Percentiles rank a stretch among this genome's conserved stretches.
Evolutionary conservation across 2,888 invertebrate species (phyloP).

Genomic region (Hirtodrosophila histrioides): DNA sequence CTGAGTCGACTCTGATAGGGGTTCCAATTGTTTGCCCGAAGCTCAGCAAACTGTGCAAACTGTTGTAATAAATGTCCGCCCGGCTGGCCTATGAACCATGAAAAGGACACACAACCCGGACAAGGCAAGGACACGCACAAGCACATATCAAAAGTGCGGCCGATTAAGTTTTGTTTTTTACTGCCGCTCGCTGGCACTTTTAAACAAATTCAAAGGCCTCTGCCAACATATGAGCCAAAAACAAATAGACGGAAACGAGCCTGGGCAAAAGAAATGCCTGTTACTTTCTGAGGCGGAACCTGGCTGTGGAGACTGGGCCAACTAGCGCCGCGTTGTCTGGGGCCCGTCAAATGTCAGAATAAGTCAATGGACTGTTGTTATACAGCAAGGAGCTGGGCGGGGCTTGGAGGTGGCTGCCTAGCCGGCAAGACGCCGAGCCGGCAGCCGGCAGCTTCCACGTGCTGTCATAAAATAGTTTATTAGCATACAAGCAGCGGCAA

Average conservation of each 20-base stretch:
- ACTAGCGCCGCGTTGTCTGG: constrained; percentile 68
- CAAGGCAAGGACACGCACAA: constrained; percentile 1
- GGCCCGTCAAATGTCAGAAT: constrained; percentile 32
- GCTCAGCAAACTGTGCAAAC: constrained; percentile 59
- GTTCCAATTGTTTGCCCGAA: constrained; percentile 52
- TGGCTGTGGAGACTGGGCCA: constrained; percentile 4
- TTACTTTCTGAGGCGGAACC: constrained; percentile 16
- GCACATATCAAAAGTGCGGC: constrained; percentile 16
- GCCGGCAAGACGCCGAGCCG: constrained; percentile 39
- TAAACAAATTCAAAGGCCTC: constrained; percentile 47
- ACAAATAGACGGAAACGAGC: constrained; percentile 9
- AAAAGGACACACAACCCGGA: constrained; percentile 31
- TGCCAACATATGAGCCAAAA: constrained; percentile 8
- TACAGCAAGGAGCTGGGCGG: background rate
- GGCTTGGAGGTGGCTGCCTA: constrained; percentile 11
- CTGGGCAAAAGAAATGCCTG: constrained; percentile 27
- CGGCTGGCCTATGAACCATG: constrained; percentile 37
- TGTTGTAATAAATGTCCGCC: constrained; percentile 62
- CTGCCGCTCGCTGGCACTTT: constrained; percentile 35
- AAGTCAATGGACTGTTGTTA: constrained; percentile 52
- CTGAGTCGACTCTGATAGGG: constrained; percentile 11
- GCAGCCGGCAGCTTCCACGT: constrained; percentile 35
- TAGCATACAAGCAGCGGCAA: constrained; percentile 50
- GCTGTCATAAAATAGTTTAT: constrained; percentile 73
- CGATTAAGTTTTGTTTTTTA: constrained; percentile 43